Evolutionary conservation across 2,888 invertebrate species (phyloP).

Genomic region (Archips xylosteana): DNA sequence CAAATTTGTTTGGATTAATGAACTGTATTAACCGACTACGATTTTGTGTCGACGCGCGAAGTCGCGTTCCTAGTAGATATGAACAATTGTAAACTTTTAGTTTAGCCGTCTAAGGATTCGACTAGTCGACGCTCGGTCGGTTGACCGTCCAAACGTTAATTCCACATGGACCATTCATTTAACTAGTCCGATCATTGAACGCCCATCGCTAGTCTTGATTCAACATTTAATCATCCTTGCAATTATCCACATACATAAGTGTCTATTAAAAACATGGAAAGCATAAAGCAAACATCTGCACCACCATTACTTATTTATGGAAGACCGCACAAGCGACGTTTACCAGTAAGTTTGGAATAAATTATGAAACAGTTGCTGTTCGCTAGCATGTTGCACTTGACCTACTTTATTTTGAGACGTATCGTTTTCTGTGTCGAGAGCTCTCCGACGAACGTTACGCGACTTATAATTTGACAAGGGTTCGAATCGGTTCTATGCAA

Average conservation of each 20-base stretch:
- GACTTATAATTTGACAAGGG: slow-evolving; percentile 34
- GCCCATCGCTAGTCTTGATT: no score
- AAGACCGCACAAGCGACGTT: neutral
- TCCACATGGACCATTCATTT: no score
- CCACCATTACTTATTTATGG: neutral
- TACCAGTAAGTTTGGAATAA: slow-evolving; percentile 18
- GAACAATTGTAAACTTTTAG: no score
- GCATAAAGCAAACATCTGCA: neutral
- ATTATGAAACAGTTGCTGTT: slow-evolving; percentile 32
- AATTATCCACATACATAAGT: neutral
- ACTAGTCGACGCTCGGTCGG: no score
- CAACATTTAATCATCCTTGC: no score
- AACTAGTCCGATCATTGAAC: no score
- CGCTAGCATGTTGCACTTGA: slow-evolving; percentile 32
- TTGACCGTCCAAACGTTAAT: no score
- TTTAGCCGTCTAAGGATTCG: no score
- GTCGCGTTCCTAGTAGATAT: no score
- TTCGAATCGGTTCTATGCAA: neutral
- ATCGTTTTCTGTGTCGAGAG: slow-evolving; percentile 33
- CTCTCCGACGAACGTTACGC: slow-evolving; percentile 18
- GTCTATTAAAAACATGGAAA: neutral
- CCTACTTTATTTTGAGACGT: slow-evolving; percentile 36
- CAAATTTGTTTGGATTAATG: no score
- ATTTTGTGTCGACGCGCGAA: no score
- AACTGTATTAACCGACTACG: no score